Conservation (phyloP, 2,113 vertebrate species). For the Raja brachyura region DNA sequence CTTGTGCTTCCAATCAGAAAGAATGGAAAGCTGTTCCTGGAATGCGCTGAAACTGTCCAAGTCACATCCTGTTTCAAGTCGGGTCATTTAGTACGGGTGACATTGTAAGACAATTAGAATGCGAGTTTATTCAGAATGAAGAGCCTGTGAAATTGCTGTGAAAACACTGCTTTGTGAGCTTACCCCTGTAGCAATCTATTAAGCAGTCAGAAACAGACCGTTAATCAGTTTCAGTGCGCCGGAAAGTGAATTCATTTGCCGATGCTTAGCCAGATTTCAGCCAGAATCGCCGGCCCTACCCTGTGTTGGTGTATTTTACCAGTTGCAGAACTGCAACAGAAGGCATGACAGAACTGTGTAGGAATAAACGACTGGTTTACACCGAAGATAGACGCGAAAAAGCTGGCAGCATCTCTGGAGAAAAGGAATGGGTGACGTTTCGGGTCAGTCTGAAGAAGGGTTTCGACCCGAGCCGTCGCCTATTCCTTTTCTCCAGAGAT, state of each 20-base stretch:
- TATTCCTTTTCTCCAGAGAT: no score
- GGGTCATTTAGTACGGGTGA: not conserved
- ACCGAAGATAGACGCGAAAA: no score
- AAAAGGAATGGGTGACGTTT: no score
- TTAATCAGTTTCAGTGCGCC: not conserved
- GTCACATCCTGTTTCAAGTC: constrained; percentile 25
- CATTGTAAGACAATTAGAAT: not conserved
- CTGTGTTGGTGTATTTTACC: not conserved
- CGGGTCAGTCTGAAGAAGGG: no score
- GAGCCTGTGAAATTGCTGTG: constrained; percentile 46
- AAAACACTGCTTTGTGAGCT: constrained; percentile 44
- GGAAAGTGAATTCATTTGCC: constrained; percentile 22
- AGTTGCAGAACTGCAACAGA: not conserved
- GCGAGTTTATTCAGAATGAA: constrained; percentile 46
- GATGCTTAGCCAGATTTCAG: not conserved
- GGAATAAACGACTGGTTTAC: no score
- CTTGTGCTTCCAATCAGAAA: not conserved
- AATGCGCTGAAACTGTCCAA: constrained; percentile 40
- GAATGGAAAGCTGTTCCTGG: constrained; percentile 15
- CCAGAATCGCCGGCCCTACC: not conserved
- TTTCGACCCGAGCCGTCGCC: no score
- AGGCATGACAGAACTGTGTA: not conserved
- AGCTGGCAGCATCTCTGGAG: no score
- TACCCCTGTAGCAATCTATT: constrained; percentile 33
- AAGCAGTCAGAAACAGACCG: constrained; percentile 25